Conservation (phyloP, 35 echinoderm and acorn worm species). For the Acanthaster planci region DNA sequence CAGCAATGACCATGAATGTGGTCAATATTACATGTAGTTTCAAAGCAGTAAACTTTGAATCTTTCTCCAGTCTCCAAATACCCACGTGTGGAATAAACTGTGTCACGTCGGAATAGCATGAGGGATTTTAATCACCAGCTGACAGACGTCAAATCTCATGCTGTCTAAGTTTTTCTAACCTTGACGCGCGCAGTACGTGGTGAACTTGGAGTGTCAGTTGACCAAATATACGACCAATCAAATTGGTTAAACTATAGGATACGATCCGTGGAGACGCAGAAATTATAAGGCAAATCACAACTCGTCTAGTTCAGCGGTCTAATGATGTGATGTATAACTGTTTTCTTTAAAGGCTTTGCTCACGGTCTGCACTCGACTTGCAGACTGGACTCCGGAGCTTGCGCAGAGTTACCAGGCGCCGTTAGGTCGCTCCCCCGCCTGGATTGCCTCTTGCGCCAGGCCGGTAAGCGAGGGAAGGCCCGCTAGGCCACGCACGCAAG, state of each 20-base stretch:
- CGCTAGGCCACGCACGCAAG: slow-evolving; percentile 12
- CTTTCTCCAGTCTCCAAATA: too few relatives aligned
- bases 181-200: slow-evolving; percentile 3
- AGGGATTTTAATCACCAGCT: too few relatives aligned
- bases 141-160: too few relatives aligned
- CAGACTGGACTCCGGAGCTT: not conserved
- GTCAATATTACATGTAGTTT: too few relatives aligned
- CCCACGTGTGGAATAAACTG: too few relatives aligned
- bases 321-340: not conserved
- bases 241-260: slow-evolving; percentile 5
- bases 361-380: not conserved
- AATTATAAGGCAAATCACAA: slow-evolving; percentile 10
- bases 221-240: slow-evolving; percentile 4
- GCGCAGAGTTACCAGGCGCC: not conserved
- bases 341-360: not conserved
- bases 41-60: too few relatives aligned
- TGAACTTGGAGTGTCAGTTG: slow-evolving; percentile 12
- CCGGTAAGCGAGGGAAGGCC: not conserved
- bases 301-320: not conserved
- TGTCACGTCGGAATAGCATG: too few relatives aligned
- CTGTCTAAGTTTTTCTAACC: not conserved
- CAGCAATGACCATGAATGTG: too few relatives aligned
- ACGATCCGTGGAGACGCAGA: not conserved
- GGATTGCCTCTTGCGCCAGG: not conserved
- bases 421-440: slow-evolving; percentile 8